These are phyloP conservation scores for Gopherus evgoodei DNA, from an alignment of 2,113 vertebrate genomes.

Conservation along the genomic window DNA sequence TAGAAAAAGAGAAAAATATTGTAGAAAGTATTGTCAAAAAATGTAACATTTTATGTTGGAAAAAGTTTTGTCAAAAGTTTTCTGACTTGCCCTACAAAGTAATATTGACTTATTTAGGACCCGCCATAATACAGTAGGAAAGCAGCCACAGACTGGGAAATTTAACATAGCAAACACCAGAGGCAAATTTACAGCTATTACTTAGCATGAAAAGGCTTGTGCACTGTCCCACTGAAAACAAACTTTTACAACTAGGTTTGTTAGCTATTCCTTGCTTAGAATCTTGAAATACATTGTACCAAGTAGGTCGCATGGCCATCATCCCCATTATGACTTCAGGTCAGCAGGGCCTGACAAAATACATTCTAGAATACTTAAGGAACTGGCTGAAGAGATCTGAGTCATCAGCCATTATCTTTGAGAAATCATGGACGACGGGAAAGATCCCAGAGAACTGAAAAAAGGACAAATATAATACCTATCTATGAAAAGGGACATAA, in stretches of 20 bases:
- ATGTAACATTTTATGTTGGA: background rate
- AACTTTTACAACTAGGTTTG: background rate
- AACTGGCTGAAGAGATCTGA: background rate
- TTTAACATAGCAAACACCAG: background rate
- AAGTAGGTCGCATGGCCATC: background rate
- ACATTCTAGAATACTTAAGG: background rate
- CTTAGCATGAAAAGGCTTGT: background rate
- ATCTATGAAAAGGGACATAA: too few species aligned
- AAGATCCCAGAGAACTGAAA: too few species aligned
- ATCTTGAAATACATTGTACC: background rate
- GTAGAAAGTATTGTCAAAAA: background rate
- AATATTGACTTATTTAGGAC: background rate
- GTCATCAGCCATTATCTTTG: background rate
- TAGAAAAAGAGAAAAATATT: background rate
- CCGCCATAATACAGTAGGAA: background rate
- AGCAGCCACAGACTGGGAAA: background rate
- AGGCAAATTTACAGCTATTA: background rate
- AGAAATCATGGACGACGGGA: background rate
- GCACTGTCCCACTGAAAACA: background rate
- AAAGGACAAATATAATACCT: too few species aligned
- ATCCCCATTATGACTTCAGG: background rate
- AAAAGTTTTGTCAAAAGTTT: background rate
- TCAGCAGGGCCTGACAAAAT: background rate
- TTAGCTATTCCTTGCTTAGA: background rate
- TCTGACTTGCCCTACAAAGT: background rate